Conservation (phyloP, 2,113 vertebrate genomes). For the Pardalotus punctatus region DNA sequence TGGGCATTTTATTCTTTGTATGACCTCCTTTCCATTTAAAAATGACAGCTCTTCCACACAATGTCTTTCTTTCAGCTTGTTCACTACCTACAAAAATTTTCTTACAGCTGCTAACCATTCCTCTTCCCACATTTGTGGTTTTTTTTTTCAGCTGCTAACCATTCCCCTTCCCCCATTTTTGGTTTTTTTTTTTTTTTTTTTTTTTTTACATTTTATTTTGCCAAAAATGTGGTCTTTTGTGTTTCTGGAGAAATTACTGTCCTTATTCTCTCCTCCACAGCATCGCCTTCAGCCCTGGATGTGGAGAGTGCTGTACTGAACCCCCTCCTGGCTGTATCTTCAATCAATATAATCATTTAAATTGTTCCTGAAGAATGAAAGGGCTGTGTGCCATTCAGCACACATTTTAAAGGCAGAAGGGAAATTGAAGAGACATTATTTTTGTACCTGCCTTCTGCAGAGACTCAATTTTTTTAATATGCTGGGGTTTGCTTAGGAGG, state of each 20-base stretch:
- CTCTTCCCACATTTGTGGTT: not conserved
- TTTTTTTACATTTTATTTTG: not conserved
- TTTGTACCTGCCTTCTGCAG: not conserved
- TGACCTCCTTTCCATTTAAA: not conserved
- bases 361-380: not conserved
- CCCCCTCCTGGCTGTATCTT: not conserved
- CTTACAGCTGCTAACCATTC: not conserved
- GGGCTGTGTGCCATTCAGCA: not conserved
- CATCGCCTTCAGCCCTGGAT: not conserved
- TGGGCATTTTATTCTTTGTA: not conserved
- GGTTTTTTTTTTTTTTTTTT: not conserved
- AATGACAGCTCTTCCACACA: not conserved
- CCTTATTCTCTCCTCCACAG: not conserved
- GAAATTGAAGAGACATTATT: not conserved
- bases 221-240: not conserved
- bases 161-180: not conserved
- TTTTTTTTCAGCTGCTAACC: not conserved
- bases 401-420: not conserved
- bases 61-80: not conserved
- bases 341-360: not conserved
- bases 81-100: not conserved
- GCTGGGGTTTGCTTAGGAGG: not conserved
- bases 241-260: not conserved
- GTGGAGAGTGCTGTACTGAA: not conserved
- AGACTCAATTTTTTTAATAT: not conserved